phyloP scores from a whole-genome alignment of 2,113 vertebrate species.

The Antechinus stuartii region DNA sequence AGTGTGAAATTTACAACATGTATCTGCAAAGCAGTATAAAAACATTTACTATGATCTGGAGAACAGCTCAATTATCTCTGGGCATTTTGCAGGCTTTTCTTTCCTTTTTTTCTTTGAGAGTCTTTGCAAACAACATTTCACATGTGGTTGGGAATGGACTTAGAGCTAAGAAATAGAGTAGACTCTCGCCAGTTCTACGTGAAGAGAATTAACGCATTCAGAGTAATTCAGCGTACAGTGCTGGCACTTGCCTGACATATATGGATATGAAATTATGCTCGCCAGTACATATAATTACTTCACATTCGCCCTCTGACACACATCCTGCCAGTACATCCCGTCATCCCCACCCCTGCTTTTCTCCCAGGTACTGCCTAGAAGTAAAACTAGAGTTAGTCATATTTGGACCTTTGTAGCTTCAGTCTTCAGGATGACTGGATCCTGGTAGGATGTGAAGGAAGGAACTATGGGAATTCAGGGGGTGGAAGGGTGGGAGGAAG shows the following conservation, averaged over 20 bases:
- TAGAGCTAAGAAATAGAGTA: background rate
- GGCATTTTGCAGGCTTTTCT: background rate
- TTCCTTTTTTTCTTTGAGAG: background rate
- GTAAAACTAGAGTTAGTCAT: background rate
- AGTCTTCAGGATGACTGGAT: background rate
- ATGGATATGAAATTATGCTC: background rate
- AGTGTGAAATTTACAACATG: background rate
- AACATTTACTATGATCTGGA: background rate
- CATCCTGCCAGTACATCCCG: background rate
- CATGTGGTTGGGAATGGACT: background rate
- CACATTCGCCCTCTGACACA: background rate
- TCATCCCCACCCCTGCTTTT: background rate
- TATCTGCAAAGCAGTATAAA: background rate
- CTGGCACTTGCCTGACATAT: background rate
- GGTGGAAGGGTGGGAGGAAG: background rate
- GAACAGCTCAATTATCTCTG: background rate
- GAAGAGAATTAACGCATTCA: background rate
- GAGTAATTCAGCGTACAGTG: background rate
- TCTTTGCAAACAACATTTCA: background rate
- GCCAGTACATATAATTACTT: background rate
- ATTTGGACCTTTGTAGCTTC: background rate
- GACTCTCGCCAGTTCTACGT: background rate
- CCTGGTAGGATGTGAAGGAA: background rate
- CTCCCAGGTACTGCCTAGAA: background rate
- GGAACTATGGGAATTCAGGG: background rate